These are phyloP conservation scores for Coenonympha glycerion DNA, from an alignment of 2,888 invertebrate species.

Conservation along the genomic window DNA sequence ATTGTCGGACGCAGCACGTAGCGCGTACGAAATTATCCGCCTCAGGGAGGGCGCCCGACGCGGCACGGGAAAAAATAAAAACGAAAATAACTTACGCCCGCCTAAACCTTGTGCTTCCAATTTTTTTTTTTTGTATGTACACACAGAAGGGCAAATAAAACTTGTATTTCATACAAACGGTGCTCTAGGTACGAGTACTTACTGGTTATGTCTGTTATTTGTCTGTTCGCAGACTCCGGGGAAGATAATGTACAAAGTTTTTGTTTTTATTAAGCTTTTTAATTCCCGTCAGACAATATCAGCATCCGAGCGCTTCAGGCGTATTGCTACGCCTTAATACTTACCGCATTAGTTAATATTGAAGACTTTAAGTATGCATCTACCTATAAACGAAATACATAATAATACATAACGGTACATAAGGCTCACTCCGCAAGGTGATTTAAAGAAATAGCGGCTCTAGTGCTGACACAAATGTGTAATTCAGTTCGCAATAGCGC, in stretches of 20 bases:
- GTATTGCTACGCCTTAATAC: constrained; percentile 11
- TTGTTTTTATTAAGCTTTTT: constrained; percentile 26
- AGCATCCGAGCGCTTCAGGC: constrained; percentile 10
- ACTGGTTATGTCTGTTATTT: constrained; percentile 28
- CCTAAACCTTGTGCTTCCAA: constrained; percentile 48
- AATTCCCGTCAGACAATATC: constrained; percentile 21
- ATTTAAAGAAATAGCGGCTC: too few species aligned
- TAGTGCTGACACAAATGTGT: too few species aligned
- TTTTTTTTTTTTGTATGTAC: constrained; percentile 51
- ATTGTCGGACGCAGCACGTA: constrained; percentile 57
- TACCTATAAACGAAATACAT: too few species aligned
- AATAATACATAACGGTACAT: too few species aligned
- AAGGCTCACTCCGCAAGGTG: too few species aligned
- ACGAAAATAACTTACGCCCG: constrained; percentile 62
- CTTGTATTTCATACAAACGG: constrained; percentile 50
- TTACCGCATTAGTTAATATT: constrained; percentile 12
- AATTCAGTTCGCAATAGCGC: too few species aligned
- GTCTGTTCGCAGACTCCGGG: constrained; percentile 26
- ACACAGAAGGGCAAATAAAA: constrained; percentile 52
- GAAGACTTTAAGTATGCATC: constrained; percentile 17
- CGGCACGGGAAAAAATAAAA: constrained; percentile 61
- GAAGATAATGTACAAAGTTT: constrained; percentile 21
- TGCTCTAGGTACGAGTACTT: constrained; percentile 39
- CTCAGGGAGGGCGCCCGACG: constrained; percentile 52
- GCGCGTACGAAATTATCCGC: constrained; percentile 61